These are phyloP conservation scores for Acanthurus leucopareius DNA, from an alignment of 2,797 vertebrate genomes.

Conservation along the genomic window DNA sequence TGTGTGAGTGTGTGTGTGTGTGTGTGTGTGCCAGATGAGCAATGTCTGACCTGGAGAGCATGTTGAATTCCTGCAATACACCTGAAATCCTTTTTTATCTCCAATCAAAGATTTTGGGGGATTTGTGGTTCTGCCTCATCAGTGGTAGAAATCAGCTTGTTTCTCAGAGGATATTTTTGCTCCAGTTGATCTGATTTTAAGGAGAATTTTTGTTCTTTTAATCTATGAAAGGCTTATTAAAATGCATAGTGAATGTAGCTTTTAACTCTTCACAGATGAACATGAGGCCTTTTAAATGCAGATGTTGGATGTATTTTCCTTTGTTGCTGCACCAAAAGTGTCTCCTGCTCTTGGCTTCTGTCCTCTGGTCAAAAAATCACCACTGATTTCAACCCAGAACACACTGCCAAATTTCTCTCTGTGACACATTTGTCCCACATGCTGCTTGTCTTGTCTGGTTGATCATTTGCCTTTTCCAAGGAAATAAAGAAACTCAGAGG, in stretches of 20 bases:
- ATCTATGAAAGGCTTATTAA: neutral
- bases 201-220: neutral
- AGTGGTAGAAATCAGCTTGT: neutral
- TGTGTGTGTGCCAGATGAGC: neutral
- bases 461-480: neutral
- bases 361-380: neutral
- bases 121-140: neutral
- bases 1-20: slow-evolving; percentile 20
- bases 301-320: neutral
- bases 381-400: neutral
- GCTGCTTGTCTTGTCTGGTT: neutral
- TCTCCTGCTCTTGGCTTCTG: neutral
- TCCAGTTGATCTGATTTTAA: neutral
- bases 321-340: neutral
- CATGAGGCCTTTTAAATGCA: neutral
- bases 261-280: neutral
- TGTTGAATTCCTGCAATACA: neutral
- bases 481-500: neutral
- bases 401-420: neutral
- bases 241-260: neutral
- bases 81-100: slow-evolving; percentile 9
- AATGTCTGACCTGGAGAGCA: slow-evolving; percentile 8
- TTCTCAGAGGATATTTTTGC: neutral
- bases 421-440: neutral
- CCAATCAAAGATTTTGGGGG: slow-evolving; percentile 7